Base-by-base conservation (phyloP, 2,113 vertebrate species). In the Vombatus ursinus region DNA sequence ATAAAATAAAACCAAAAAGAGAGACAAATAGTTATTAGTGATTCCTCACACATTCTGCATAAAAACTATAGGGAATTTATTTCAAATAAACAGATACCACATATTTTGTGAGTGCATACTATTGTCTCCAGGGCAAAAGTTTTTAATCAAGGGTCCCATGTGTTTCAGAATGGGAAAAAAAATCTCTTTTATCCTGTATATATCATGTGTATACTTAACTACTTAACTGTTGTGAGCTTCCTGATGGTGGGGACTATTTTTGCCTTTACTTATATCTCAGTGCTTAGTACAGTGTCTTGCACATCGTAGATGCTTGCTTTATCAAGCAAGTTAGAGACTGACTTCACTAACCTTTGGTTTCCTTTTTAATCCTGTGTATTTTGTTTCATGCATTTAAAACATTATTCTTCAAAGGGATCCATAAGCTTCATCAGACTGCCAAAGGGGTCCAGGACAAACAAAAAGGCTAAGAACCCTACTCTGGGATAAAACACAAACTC, bases 1-100 rank as follows among this genome's bases (percentile, higher is more conserved):
- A 84, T 16, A 84, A 96, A 96, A 94, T 92, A 97, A 89, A 91
- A 22, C 93, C 1, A 92, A 91, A 95, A 28, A 61, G 91, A 49
- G 68, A 93, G 51, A 94, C 28, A 94, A 90, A 90, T 1, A 89
- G 44, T 89, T 14, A 92, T 96, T 19, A 91, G 44, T 90, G 47
- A 47, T 3, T 54, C 57, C 95, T 77, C 93, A 96, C 89, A 91
- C 68, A 90, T 37, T 44, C 31, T 90, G 44, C 90, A 77, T 94
- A 26, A 96, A 94, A 49, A 19, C 53, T 89, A 94, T 0, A 89
- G 91, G 91, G 23, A 97, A 93, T 0, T 92, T 49, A 61, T 44
- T 95, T 92, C 89, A n/a, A 91, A 95, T 89, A 90, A 93, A 48
- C 47, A 90, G 0, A 77, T 51, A 89, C 2, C 91, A 6, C 23